These are phyloP conservation scores for Tachyglossus aculeatus DNA, from an alignment of 2,797 vertebrate species.

Conservation along the genomic window DNA sequence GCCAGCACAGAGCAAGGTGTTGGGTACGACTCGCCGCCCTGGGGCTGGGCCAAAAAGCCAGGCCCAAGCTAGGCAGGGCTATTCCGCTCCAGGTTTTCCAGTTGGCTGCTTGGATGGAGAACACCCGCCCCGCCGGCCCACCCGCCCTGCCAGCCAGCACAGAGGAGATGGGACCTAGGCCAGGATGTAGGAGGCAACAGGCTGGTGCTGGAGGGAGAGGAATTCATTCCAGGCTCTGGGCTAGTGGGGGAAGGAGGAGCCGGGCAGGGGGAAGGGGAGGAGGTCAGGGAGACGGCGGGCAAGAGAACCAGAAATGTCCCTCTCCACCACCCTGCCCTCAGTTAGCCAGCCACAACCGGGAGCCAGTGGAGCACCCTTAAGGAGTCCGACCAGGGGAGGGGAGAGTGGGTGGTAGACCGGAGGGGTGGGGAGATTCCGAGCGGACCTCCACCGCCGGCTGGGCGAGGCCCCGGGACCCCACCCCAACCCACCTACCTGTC, in stretches of 20 bases:
- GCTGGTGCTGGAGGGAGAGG: background rate
- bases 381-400: too few relatives aligned
- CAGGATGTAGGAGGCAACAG: background rate
- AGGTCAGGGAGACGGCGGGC: too few relatives aligned
- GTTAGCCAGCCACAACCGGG: too few relatives aligned
- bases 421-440: background rate
- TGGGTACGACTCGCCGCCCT: background rate
- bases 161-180: too few relatives aligned
- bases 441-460: background rate
- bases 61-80: background rate
- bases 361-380: too few relatives aligned
- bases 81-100: too few relatives aligned
- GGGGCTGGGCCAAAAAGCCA: background rate
- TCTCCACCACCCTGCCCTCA: too few relatives aligned
- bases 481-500: slow-evolving; percentile 78
- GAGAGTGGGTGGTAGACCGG: too few relatives aligned
- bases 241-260: background rate
- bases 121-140: fast-evolving
- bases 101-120: fast-evolving
- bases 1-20: background rate
- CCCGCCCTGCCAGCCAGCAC: background rate
- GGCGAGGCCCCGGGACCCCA: too few relatives aligned
- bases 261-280: too few relatives aligned
- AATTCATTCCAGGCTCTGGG: background rate
- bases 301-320: too few relatives aligned